These are phyloP conservation scores for Empis livida DNA, from an alignment of 2,888 invertebrate genomes.

Conservation along the genomic window DNA sequence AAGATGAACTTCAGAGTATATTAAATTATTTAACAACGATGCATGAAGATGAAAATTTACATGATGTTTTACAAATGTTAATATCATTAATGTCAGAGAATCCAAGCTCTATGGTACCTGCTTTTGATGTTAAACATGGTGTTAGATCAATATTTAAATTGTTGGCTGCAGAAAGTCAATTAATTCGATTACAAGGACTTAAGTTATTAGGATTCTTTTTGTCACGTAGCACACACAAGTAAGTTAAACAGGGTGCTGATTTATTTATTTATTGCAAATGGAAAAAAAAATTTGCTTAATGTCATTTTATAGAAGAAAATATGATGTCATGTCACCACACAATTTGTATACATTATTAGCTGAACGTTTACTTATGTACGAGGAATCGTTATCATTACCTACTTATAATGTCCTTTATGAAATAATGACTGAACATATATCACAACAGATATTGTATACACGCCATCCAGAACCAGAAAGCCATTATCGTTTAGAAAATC, in stretches of 20 bases:
- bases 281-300: background rate
- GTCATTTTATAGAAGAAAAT: conserved; percentile 63
- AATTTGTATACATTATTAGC: conserved; percentile 95
- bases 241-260: conserved; percentile 28
- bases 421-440: conserved; percentile 95
- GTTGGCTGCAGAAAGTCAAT: conserved; percentile 87
- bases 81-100: conserved; percentile 97
- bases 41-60: conserved; percentile 98
- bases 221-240: conserved; percentile 97
- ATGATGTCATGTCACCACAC: conserved; percentile 97
- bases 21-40: conserved; percentile 96
- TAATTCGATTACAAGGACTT: conserved; percentile 88
- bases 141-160: conserved; percentile 95
- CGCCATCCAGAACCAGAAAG: conserved; percentile 93
- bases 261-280: background rate
- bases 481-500: conserved; percentile 89
- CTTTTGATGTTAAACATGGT: conserved; percentile 95
- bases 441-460: conserved; percentile 85
- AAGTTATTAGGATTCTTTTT: conserved; percentile 96
- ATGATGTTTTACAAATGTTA: conserved; percentile 94
- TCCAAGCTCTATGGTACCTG: conserved; percentile 97
- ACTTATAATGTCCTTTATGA: conserved; percentile 98
- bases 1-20: conserved; percentile 97
- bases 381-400: conserved; percentile 80
- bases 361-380: conserved; percentile 78